Percentiles rank a stretch among this genome's conserved stretches.
Evolutionary conservation across 2,113 vertebrate genomes (phyloP).

Genomic region (Tinamus guttatus): DNA sequence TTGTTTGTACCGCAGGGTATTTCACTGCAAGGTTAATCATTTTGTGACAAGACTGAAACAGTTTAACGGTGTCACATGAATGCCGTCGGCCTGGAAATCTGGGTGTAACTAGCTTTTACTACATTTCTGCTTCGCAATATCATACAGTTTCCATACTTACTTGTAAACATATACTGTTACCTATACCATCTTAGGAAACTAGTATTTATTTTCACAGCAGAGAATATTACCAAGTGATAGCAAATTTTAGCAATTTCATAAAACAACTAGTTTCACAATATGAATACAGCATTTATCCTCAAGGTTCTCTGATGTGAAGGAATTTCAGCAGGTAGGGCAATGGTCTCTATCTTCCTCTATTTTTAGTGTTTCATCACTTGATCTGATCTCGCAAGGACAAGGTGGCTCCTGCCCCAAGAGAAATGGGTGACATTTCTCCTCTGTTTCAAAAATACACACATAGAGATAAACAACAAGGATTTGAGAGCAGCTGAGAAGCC

Average conservation of each 20-base stretch:
- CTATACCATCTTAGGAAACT: rapidly evolving
- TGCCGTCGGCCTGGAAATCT: background rate
- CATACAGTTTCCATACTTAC: background rate
- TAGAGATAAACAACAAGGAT: background rate
- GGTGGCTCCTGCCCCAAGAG: rapidly evolving
- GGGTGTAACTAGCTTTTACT: background rate
- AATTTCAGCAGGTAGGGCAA: background rate
- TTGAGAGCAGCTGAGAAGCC: background rate
- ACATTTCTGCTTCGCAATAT: background rate
- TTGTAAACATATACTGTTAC: rapidly evolving
- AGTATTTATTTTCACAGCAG: background rate
- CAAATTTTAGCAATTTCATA: background rate
- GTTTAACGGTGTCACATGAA: background rate
- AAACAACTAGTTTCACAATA: background rate
- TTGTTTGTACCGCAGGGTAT: rapidly evolving
- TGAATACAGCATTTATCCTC: background rate
- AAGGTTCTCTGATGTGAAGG: background rate
- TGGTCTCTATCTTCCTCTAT: background rate
- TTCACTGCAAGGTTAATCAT: background rate
- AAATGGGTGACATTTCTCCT: background rate
- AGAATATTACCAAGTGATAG: background rate
- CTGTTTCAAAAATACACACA: background rate
- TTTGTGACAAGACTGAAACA: background rate
- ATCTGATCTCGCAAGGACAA: rapidly evolving
- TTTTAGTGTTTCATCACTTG: background rate